Evolutionary conservation across 2,113 vertebrate genomes (phyloP), one percentile per base, ranked within the genome.

Genomic region (Arizona elegans): DNA sequence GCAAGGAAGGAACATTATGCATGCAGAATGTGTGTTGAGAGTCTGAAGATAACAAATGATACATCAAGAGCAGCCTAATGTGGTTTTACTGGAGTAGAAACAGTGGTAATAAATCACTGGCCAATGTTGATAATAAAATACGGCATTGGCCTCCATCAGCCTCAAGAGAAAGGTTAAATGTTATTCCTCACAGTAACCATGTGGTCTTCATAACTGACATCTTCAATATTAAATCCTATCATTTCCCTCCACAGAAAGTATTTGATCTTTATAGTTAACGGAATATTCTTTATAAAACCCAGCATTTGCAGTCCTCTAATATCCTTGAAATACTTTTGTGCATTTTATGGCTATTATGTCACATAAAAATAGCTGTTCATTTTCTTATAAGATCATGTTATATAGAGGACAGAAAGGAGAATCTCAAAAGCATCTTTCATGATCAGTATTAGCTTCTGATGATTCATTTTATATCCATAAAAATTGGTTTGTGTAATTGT

Each of bases 41-140:
- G 88, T 85, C 92, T 92, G 95, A 97, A 97, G 97, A 98, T 98
- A 98, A 98, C 97, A 98, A 98, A 98, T 97, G 97, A 97, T 97
- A 96, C 92, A 97, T 97, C 92, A 91, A 96, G 96, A 94, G 94
- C 90, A 96, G 95, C 96, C 96, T 98, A 98, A 98, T 97, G 97
- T 97, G 97, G 96, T 98, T 98, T 98, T 98, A 97, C 97, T 97
- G 96, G 97, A 97, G 97, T 98, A 98, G 98, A 98, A 98, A 97
- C 97, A 96, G 96, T 96, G 94, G 96, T 97, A 98, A 98, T 98
- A 98, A 98, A 98, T 98, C 97, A 98, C 92, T 96, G 98, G 98
- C 96, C 97, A 97, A 70, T 97, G 97, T 92, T 98, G 97, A 98
- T 98, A 98, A 98, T 97, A 98, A 98, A 98, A 97, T 97, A 98